Percentiles rank a stretch among this genome's conserved stretches.
Evolutionary conservation across 2,888 invertebrate species (phyloP).

Genomic region (Amitus sp.): DNA sequence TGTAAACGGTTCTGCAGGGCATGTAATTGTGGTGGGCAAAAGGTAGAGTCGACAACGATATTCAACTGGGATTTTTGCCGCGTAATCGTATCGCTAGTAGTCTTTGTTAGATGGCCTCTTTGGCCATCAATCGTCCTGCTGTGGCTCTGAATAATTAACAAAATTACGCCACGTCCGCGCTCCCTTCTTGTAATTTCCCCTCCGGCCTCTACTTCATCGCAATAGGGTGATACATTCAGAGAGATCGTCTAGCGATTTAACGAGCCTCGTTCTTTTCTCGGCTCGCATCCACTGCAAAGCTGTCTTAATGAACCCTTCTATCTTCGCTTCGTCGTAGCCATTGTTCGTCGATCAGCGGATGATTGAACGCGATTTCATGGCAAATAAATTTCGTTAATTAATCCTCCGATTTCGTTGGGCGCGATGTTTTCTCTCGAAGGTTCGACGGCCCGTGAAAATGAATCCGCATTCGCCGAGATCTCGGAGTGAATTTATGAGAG

Average conservation of each 20-base stretch:
- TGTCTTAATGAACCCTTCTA: slow-evolving; percentile 48
- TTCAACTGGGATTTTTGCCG: slow-evolving; percentile 49
- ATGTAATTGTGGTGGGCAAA: too few species aligned
- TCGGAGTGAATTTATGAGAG: too few species aligned
- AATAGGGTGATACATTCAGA: slow-evolving; percentile 15
- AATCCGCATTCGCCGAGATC: too few species aligned
- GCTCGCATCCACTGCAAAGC: slow-evolving; percentile 44
- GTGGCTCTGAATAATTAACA: slow-evolving; percentile 51
- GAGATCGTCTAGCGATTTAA: slow-evolving; percentile 28
- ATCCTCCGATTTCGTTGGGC: too few species aligned
- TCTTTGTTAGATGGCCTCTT: slow-evolving; percentile 37
- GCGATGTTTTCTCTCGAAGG: too few species aligned
- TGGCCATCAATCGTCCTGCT: slow-evolving; percentile 51
- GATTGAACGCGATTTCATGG: slow-evolving; percentile 47
- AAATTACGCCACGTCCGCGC: slow-evolving; percentile 48
- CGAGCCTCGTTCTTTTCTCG: slow-evolving; percentile 14
- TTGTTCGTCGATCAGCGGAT: slow-evolving; percentile 44
- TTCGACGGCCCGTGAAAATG: too few species aligned
- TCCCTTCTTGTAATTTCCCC: slow-evolving; percentile 19
- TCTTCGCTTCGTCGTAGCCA: slow-evolving; percentile 34
- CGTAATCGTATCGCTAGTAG: slow-evolving; percentile 33
- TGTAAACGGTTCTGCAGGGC: too few species aligned
- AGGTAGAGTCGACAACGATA: too few species aligned
- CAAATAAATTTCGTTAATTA: slow-evolving; percentile 17
- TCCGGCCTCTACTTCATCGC: slow-evolving; percentile 3